Conservation (phyloP, 2,888 invertebrate genomes). For the Lypha dubia region DNA sequence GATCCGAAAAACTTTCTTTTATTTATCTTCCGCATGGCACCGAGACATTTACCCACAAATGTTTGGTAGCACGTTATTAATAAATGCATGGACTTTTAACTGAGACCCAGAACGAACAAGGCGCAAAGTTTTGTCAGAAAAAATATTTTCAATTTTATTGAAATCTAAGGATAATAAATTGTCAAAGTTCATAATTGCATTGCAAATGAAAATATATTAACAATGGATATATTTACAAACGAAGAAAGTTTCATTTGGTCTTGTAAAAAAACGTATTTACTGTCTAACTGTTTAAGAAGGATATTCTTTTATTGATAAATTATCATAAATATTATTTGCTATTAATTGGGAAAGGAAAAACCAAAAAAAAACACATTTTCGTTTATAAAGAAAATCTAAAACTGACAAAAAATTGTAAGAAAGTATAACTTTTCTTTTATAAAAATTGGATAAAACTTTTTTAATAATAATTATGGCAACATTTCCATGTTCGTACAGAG, state of each 20-base stretch:
- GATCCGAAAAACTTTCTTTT: background rate
- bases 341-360: background rate
- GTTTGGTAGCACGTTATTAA: background rate
- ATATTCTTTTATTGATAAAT: background rate
- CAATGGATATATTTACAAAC: constrained; percentile 11
- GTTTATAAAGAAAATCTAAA: background rate
- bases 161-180: constrained; percentile 66
- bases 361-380: background rate
- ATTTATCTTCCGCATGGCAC: background rate
- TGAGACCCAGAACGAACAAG: background rate
- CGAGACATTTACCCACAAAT: background rate
- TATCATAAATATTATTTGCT: background rate
- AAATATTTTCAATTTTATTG: constrained; percentile 66
- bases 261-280: background rate
- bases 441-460: background rate
- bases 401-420: background rate
- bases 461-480: background rate
- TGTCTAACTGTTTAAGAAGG: background rate
- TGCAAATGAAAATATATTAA: constrained; percentile 2
- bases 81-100: constrained; percentile 9
- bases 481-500: background rate
- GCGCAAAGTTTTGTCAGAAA: constrained; percentile 29
- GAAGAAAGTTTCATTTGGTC: constrained; percentile 36
- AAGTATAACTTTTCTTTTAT: background rate
- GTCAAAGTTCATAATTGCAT: constrained; percentile 67